Evolutionary conservation across 2,888 invertebrate genomes (phyloP).

Genomic region (Eledona agricola): DNA sequence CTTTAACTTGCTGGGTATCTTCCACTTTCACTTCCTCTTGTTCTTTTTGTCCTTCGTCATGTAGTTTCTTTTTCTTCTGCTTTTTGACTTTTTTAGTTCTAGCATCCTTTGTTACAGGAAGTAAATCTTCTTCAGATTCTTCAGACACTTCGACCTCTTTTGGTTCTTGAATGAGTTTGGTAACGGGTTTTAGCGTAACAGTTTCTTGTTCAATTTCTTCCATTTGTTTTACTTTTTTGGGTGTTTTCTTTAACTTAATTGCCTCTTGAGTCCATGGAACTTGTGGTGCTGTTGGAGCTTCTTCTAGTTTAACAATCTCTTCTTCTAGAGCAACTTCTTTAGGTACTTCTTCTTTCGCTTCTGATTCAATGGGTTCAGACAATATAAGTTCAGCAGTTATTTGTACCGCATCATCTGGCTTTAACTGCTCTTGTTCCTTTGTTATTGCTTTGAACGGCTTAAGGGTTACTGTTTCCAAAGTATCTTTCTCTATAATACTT

Average conservation of each 20-base stretch:
- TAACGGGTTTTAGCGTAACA: constrained; percentile 55
- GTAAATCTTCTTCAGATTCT: constrained; percentile 33
- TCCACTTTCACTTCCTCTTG: constrained; percentile 40
- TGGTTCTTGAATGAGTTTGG: constrained; percentile 38
- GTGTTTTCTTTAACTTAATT: constrained; percentile 63
- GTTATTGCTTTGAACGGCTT: constrained; percentile 58
- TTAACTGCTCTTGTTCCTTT: constrained; percentile 46
- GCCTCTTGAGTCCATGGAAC: constrained; percentile 70
- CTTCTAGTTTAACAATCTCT: neutral
- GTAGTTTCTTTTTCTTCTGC: constrained; percentile 44
- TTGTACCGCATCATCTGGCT: constrained; percentile 42
- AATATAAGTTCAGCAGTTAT: too few species aligned
- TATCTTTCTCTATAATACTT: constrained; percentile 65
- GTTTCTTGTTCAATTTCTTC: constrained; percentile 54
- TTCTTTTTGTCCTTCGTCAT: constrained; percentile 47
- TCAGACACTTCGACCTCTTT: constrained; percentile 46
- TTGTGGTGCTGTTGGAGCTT: constrained; percentile 43
- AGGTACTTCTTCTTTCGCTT: constrained; percentile 1
- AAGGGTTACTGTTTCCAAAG: constrained; percentile 63
- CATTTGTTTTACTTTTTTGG: constrained; percentile 37
- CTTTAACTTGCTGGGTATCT: constrained; percentile 47
- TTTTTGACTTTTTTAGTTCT: constrained; percentile 40
- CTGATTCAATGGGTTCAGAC: neutral
- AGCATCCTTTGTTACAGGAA: constrained; percentile 20
- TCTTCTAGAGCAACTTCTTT: constrained; percentile 10